Base-by-base conservation (phyloP, 2,797 vertebrate genomes). In the Chromis chromis region DNA sequence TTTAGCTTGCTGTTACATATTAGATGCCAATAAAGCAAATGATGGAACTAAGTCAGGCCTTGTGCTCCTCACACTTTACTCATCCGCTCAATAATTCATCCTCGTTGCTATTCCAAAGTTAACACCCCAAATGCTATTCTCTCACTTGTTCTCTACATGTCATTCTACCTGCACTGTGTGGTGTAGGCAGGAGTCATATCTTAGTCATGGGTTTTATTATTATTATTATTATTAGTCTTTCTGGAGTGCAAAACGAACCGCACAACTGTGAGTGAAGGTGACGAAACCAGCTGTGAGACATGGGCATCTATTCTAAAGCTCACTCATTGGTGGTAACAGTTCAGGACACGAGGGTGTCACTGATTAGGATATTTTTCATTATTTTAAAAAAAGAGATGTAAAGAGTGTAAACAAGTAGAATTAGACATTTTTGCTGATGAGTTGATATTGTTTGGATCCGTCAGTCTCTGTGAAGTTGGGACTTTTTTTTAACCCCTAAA, bases 201-300 rank as follows among this genome's bases (percentile, higher is more conserved):
- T 76, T 67, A 75, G 60, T 33, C 66, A 44, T 62, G 77, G 74
- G 65, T 83, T 80, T 87, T 85, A 86, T 85, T 36, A 36, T 36
- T 83, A 81, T 87, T 85, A 86, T 85, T 36, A 36, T 36, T 82
- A 81, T 85, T 83, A 89, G 77, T 80, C 65, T 78, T 75, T 74
- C 67, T 49, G 17, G 70, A 61, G 78, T 78, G 71, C 33, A 70
- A 83, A 88, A 81, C 75, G 86, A 86, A 70, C 78, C 79, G 68
- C 40, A 54, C 76, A 63, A 79, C 69, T 85, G 83, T 81, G 66
- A 77, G 57, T 40, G 54, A 64, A 39, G 52, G 60, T 81, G 74
- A 74, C 65, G 71, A 82, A 79, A 82, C 46, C 50, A 56, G 61
- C 52, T 63, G 33, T 69, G 62, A 84, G 78, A 81, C 68, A 53